These are phyloP conservation scores for Lepidothrix coronata DNA, from an alignment of 2,113 vertebrate species.

Conservation along the genomic window DNA sequence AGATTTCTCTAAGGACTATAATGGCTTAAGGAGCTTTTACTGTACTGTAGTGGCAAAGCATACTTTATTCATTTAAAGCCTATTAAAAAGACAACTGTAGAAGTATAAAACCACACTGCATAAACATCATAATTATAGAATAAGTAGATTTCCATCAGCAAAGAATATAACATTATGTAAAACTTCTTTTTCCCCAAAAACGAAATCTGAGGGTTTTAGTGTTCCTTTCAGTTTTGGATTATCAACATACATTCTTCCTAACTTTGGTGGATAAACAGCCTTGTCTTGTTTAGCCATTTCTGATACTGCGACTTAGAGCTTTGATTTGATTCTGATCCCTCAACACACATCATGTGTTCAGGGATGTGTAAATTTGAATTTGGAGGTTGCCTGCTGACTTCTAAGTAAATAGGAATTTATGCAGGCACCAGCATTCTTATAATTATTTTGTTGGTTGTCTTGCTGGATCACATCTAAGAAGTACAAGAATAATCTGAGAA, in stretches of 20 bases:
- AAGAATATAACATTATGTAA: not conserved
- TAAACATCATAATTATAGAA: not conserved
- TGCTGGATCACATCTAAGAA: constrained; percentile 20
- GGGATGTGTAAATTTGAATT: constrained; percentile 65
- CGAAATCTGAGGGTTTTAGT: not conserved
- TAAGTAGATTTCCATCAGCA: not conserved
- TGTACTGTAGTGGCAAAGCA: not conserved
- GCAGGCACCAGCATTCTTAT: constrained; percentile 25
- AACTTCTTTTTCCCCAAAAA: not conserved
- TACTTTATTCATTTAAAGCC: constrained; percentile 36
- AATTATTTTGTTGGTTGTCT: constrained; percentile 54
- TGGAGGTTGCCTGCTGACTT: constrained; percentile 63
- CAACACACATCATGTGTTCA: constrained; percentile 21
- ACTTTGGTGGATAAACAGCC: constrained; percentile 60
- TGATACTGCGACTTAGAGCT: constrained; percentile 63
- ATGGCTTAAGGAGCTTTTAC: constrained; percentile 1
- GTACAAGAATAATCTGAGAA: not conserved
- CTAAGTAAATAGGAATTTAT: constrained; percentile 69
- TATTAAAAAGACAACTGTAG: constrained; percentile 23
- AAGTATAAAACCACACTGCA: not conserved
- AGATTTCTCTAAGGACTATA: not conserved
- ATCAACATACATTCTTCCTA: constrained; percentile 30
- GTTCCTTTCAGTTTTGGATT: constrained; percentile 49
- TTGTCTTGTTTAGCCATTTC: constrained; percentile 43
- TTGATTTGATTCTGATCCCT: constrained; percentile 79